These are phyloP conservation scores for Drosophila picticornis DNA, from an alignment of 2,888 invertebrate species.

Conservation along the genomic window DNA sequence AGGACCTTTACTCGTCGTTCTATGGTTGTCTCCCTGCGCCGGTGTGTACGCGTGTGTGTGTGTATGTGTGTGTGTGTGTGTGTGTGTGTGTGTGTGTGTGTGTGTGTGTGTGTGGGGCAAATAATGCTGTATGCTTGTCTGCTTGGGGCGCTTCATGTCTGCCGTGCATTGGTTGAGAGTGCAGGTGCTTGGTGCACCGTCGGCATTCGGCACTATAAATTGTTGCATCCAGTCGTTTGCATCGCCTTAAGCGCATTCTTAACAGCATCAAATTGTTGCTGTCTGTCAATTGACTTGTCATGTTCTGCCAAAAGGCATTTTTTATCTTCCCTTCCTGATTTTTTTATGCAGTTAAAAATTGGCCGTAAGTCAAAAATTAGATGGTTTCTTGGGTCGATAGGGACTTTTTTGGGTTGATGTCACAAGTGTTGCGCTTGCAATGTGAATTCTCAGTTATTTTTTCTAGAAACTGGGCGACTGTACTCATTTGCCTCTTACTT, in stretches of 20 bases:
- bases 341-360: slow-evolving; percentile 1
- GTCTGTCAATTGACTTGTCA: slow-evolving; percentile 66
- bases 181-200: slow-evolving; percentile 21
- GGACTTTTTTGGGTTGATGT: neutral
- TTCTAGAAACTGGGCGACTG: neutral
- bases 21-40: slow-evolving; percentile 5
- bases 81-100: slow-evolving; percentile 7
- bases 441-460: neutral
- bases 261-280: slow-evolving; percentile 44
- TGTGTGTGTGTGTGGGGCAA: slow-evolving; percentile 20
- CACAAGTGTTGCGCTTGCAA: neutral
- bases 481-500: neutral
- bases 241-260: slow-evolving; percentile 37
- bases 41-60: slow-evolving; percentile 20
- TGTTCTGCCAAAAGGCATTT: slow-evolving; percentile 33
- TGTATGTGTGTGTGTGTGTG: slow-evolving; percentile 1
- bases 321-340: neutral
- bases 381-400: slow-evolving; percentile 1
- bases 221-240: slow-evolving; percentile 67
- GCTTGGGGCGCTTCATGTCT: slow-evolving; percentile 25
- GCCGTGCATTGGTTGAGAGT: neutral
- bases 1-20: slow-evolving; percentile 29
- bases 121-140: slow-evolving; percentile 35
- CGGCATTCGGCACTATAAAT: slow-evolving; percentile 59
- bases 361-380: slow-evolving; percentile 16